Evolutionary conservation across 1,140 invertebrate genomes (phyloP), one percentile per base, ranked within the genome.

Genomic region (Batillaria attramentaria): DNA sequence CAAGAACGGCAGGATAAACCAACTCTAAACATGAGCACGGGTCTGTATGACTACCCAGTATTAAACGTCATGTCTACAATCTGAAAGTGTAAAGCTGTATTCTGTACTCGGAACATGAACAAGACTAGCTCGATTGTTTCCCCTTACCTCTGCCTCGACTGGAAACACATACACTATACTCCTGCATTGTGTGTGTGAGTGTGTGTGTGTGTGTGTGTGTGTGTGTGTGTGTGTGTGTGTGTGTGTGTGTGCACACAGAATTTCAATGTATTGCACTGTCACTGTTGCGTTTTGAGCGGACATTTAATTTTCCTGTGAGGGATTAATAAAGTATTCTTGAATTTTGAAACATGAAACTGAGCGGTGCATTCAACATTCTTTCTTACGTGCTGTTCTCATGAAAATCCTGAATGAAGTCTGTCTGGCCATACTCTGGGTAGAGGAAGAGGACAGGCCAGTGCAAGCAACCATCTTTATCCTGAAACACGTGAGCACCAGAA

Each of bases 361-460:
- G 1, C 8, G 4, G 20, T 16, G 39, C 50, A 33, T 24, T 39
- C 24, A 70, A 41, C 31, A 70, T 35, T 8, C 20, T 18, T 24
- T 41, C 66, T 77, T 31, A 95, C 93, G 91, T 92, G n/a, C 91
- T 90, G 79, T 94, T 92, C 92, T 97, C 96, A 77, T 93, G 91
- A 84, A 96, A 95, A 80, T 93, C 85, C 60, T 89, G 86, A 39
- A 93, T 88, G 77, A 92, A 91, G 82, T 93, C 92, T 1, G 91
- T 91, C 83, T 92, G 88, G 18, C 85, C 87, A 74, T 87, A 83
- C 91, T 97, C 95, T 5, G 96, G 96, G 91, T 97, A 98, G 28
- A 96, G 91, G 84, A 98, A 94, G 54, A 95, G 91, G 70, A 95
- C 93, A 60, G 97, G 96, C 96, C 95, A 97, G 81, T 95, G 87